Evolutionary conservation across 2,888 invertebrate species (phyloP), one percentile per base, ranked within the genome.

Genomic region (Leptothorax acervorum): DNA sequence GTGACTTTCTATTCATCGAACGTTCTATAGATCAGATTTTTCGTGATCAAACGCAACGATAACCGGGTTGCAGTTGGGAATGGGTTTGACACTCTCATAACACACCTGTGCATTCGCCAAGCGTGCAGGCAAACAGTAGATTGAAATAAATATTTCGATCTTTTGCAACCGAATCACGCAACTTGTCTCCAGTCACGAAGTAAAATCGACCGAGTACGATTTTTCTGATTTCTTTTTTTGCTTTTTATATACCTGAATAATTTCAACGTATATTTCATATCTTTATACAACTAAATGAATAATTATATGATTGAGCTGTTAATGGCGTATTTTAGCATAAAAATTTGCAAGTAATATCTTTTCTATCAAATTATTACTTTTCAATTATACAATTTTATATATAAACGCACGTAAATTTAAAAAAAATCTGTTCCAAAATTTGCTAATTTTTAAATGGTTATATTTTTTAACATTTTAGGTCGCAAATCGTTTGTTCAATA

Each of bases 171-270:
- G 28, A 66, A 82, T 60, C 60, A 53, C 55, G 45, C 66, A 51
- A 66, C 48, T 57, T 65, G 60, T 83, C 68, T 18, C 42, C 15
- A 53, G 51, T 23, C 12, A 23, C 6, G 31, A 31, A 71, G 51
- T 84, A 66, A 86, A 86, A 86, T 82, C 68, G 63, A 86, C 70
- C 66, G 31, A 57, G 23, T 62, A 39, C 18, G 55, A 71, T 84
- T 83, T 78, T 84, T 68, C 35, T 55, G 5, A 35, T 45, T 42
- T 28, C 28, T 42, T 35, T 65, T 42, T 65, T 55, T 48, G 11
- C 35, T 66, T 73, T 66, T 73, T 31, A n/a, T 12, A 23, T 23
- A 53, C 3, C 8, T 66, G 31, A 78, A 45, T 45, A 42, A 45
- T 31, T 57, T 53, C n/a, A n/a, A 53, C 42, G 28, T 18, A n/a